These are phyloP conservation scores for Rhipidura dahli DNA, from an alignment of 2,113 vertebrate species.

Conservation along the genomic window DNA sequence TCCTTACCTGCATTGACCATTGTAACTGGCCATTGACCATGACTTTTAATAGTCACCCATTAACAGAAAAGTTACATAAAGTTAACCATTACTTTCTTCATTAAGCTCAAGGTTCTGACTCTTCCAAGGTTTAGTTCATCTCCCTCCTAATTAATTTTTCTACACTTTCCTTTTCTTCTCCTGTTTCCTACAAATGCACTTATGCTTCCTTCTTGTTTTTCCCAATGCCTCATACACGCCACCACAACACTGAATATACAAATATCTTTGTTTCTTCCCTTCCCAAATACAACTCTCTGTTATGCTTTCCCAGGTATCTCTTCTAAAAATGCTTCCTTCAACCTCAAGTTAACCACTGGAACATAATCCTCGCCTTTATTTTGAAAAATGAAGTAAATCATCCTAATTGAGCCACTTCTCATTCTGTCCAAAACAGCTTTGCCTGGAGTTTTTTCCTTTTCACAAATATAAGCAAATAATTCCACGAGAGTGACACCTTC, in stretches of 20 bases:
- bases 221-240: background rate
- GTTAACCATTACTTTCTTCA: background rate
- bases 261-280: background rate
- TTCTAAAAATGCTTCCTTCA: background rate
- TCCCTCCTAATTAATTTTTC: background rate
- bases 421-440: background rate
- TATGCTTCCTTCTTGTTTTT: background rate
- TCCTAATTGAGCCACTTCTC: background rate
- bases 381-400: background rate
- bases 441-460: background rate
- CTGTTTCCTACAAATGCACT: background rate
- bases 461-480: background rate
- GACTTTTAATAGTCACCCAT: background rate
- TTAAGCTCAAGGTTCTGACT: background rate
- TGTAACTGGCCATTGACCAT: background rate
- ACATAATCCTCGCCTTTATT: background rate
- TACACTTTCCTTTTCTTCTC: background rate
- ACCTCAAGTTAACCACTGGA: background rate
- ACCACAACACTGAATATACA: background rate
- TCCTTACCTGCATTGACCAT: background rate
- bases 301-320: background rate
- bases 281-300: background rate
- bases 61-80: background rate
- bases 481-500: background rate
- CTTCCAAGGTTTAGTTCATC: background rate